Base-by-base conservation (phyloP, 2,797 vertebrate species). In the Phoeniculus purpureus region DNA sequence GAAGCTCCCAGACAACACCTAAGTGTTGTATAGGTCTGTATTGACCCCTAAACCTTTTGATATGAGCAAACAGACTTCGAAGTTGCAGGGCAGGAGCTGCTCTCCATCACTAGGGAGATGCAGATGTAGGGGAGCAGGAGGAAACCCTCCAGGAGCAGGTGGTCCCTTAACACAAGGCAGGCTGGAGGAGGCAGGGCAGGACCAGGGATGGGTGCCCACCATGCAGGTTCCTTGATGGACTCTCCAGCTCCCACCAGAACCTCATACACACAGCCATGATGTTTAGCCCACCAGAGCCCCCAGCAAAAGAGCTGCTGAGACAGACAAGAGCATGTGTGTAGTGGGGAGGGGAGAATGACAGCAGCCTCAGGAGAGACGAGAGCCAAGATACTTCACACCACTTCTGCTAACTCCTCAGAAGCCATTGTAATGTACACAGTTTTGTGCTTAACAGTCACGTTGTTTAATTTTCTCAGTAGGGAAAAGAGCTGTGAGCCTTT, bases 51-150 rank as follows among this genome's bases (percentile, higher is more conserved):
- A 55, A 56, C 29, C 78, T 77, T 95, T 95, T 92, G 93, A 89
- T 93, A 87, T 70, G 81, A 84, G 68, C 94, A 89, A 80, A 72
- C 55, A 80, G 48, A 7, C 94, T 94, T 95, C 93, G 91, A 95
- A 84, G 87, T 84, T 79, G 25, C 48, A 62, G 64, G 15, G 4
- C 12, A 26, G 58, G 82, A 80, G 40, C 62, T 50, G 68, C 40
- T 58, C 52, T 47, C 29, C 56, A 2, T n/a, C 0, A 0, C 45
- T 1, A n/a, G n/a, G n/a, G n/a, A n/a, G n/a, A n/a, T n/a, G n/a
- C n/a, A n/a, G n/a, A n/a, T n/a, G 1, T 2, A 23, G 67, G 19
- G 32, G 25, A 52, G 26, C 34, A 5, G 26, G 12, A 29, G 31
- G 26, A 7, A 4, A 56, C 29, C 23, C 18, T 50, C 7, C 48